phyloP scores from a whole-genome alignment of 2,797 vertebrate species.

The Amphiprion clarkii region DNA sequence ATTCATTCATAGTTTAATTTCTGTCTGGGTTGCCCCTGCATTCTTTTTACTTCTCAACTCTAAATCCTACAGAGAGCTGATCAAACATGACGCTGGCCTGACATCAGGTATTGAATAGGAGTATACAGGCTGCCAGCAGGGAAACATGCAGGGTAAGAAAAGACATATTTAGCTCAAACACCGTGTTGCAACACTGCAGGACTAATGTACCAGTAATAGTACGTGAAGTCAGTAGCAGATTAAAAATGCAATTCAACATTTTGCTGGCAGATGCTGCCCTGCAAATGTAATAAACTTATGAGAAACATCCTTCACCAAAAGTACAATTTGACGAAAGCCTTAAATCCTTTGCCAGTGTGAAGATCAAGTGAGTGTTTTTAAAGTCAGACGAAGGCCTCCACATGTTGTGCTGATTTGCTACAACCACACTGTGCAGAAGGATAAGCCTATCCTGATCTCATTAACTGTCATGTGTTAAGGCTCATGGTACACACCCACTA shows the following conservation, averaged over 20 bases:
- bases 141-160: slow-evolving; percentile 19
- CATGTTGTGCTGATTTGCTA: background rate
- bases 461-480: slow-evolving; percentile 24
- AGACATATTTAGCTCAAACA: slow-evolving; percentile 36
- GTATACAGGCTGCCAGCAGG: background rate
- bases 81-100: slow-evolving; percentile 12
- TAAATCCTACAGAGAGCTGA: slow-evolving; percentile 21
- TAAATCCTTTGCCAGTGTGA: no score
- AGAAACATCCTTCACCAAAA: no score
- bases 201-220: slow-evolving; percentile 35
- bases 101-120: background rate
- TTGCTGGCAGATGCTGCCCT: background rate
- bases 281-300: no score
- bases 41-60: slow-evolving; percentile 31
- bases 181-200: slow-evolving; percentile 11
- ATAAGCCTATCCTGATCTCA: slow-evolving; percentile 25
- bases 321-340: background rate
- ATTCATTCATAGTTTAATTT: slow-evolving; percentile 16
- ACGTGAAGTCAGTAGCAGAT: background rate
- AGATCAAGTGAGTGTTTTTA: no score
- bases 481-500: slow-evolving; percentile 13
- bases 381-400: background rate
- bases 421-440: slow-evolving; percentile 5
- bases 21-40: slow-evolving; percentile 26
- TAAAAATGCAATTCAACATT: background rate